phyloP scores from a whole-genome alignment of 30 jellyfish, hydroid and myxozoan species.

The Catostylus mosaicus region DNA sequence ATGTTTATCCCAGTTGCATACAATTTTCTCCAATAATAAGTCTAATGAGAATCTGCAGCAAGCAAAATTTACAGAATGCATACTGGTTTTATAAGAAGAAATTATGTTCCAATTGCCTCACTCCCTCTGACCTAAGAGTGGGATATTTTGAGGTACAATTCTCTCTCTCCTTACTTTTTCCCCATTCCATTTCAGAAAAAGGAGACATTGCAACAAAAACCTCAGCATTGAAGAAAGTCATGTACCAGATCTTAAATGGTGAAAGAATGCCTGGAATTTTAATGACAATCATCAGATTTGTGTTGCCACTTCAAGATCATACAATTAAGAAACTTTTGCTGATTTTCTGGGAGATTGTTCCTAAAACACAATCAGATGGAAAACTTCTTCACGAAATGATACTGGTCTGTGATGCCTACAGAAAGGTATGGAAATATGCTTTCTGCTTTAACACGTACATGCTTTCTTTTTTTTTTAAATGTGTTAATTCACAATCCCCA shows the following conservation, averaged over 20 bases:
- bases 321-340: conserved; percentile 87
- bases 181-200: conserved; percentile 87
- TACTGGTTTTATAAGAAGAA: no score
- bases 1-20: no score
- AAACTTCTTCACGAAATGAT: conserved; percentile 98
- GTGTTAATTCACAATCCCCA: no score
- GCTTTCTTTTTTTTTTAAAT: no score
- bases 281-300: conserved; percentile 97
- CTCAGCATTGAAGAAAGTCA: conserved; percentile 88
- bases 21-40: no score
- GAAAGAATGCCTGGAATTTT: conserved; percentile 92
- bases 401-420: conserved; percentile 99
- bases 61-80: no score
- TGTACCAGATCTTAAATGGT: conserved; percentile 94
- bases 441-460: no score
- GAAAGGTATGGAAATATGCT: conserved; percentile 81
- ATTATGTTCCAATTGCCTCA: no score
- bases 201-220: conserved; percentile 88
- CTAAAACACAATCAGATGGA: conserved; percentile 97
- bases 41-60: no score
- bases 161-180: background rate
- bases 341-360: conserved; percentile 99
- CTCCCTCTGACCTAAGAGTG: no score
- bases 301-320: conserved; percentile 97
- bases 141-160: background rate